phyloP scores from a whole-genome alignment of 2,888 invertebrate species.

The Tuberolachnus salignus region DNA sequence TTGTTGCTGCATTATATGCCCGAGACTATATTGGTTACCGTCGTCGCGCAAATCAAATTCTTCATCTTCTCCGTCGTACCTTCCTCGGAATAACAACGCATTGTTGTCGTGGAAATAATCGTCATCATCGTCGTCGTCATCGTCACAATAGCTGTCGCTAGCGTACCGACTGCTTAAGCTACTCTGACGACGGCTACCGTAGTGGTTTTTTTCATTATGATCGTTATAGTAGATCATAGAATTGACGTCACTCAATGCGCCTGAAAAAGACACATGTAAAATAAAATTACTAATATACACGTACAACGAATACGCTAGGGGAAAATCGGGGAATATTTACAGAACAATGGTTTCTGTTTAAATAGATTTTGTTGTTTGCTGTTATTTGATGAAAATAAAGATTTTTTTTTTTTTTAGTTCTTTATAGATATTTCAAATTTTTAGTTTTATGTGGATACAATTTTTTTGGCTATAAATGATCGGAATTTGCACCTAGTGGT shows the following conservation, averaged over 20 bases:
- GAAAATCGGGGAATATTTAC: too few relatives aligned
- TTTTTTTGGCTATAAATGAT: too few relatives aligned
- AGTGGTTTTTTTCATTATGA: slow-evolving; percentile 5
- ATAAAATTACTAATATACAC: too few relatives aligned
- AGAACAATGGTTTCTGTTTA: too few relatives aligned
- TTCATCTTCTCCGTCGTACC: neutral
- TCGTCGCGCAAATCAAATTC: neutral
- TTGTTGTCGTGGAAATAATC: neutral
- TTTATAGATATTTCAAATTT: too few relatives aligned
- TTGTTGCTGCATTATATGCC: slow-evolving; percentile 8
- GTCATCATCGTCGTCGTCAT: slow-evolving; percentile 67
- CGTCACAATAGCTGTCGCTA: slow-evolving; percentile 61
- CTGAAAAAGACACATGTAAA: slow-evolving; percentile 61
- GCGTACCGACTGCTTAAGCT: slow-evolving; percentile 32
- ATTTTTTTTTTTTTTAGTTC: too few relatives aligned
- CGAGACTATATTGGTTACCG: neutral
- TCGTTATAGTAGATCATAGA: slow-evolving; percentile 70
- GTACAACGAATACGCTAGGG: too few relatives aligned
- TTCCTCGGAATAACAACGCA: neutral
- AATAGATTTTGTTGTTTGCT: too few relatives aligned
- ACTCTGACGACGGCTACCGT: slow-evolving; percentile 26
- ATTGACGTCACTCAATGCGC: slow-evolving; percentile 84
- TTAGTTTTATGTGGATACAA: too few relatives aligned
- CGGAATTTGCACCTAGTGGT: too few relatives aligned
- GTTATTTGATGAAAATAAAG: too few relatives aligned